Conservation (phyloP, 2,888 invertebrate genomes). For the Cataglyphis livida region DNA sequence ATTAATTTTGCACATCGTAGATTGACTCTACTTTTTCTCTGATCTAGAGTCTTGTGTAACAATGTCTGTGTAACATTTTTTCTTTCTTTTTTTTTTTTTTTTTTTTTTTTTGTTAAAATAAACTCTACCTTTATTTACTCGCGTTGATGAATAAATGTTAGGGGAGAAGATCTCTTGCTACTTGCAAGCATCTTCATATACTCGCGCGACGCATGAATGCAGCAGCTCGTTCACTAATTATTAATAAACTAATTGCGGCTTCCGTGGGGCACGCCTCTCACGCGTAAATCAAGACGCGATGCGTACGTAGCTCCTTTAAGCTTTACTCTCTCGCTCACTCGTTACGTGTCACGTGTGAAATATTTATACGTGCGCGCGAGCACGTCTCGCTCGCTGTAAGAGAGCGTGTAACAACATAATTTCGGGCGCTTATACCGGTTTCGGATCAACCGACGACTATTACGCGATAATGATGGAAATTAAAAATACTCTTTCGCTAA, state of each 20-base stretch:
- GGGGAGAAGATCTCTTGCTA: constrained; percentile 3
- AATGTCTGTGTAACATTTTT: background rate
- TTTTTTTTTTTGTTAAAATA: background rate
- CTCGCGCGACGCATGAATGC: constrained; percentile 83
- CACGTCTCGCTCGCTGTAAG: constrained; percentile 53
- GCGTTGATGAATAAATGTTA: constrained; percentile 10
- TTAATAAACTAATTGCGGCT: constrained; percentile 81
- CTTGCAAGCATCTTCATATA: constrained; percentile 81
- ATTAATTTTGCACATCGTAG: background rate
- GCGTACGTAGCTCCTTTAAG: constrained; percentile 60
- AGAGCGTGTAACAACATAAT: constrained; percentile 66
- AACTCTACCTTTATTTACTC: background rate
- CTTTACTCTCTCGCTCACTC: constrained; percentile 72
- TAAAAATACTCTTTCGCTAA: background rate
- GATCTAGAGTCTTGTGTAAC: background rate
- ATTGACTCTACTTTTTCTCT: background rate
- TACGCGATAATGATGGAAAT: constrained; percentile 1
- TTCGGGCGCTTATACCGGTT: constrained; percentile 24
- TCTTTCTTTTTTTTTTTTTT: too few relatives aligned
- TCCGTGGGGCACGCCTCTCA: constrained; percentile 54
- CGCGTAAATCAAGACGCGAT: constrained; percentile 58
- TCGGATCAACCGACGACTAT: background rate
- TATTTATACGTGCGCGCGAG: constrained; percentile 61
- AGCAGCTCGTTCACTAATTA: constrained; percentile 85
- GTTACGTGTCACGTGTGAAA: constrained; percentile 73